Evolutionary conservation across 53 echinoderm and acorn worm species (phyloP).

Genomic region (Echinarachnius parma): DNA sequence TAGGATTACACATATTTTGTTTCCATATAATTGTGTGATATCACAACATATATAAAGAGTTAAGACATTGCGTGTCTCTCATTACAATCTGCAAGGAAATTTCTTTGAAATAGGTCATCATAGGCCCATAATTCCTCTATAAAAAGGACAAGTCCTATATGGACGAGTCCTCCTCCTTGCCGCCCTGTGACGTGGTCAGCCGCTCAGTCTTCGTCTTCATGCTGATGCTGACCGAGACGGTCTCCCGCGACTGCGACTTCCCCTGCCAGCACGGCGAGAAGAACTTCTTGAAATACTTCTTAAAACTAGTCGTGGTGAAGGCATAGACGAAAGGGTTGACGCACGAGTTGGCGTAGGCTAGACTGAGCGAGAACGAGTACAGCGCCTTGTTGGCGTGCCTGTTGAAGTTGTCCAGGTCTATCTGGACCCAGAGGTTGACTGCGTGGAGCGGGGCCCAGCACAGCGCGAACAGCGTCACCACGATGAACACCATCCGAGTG

Average conservation of each 20-base stretch:
- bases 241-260: conserved; percentile 4
- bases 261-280: conserved; percentile 47
- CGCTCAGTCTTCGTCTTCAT: conserved; percentile 84
- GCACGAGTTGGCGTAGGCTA: conserved; percentile 73
- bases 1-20: no score
- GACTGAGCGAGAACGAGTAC: conserved; percentile 28
- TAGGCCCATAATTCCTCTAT: no score
- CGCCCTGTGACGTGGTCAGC: conserved; percentile 49
- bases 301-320: conserved; percentile 75
- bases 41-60: no score
- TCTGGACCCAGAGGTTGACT: conserved; percentile 25
- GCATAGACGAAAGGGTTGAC: conserved; percentile 83
- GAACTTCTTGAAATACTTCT: conserved; percentile 75
- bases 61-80: no score
- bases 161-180: conserved; percentile 35
- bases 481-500: conserved; percentile 94
- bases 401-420: background rate
- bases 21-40: no score
- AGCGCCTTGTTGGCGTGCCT: background rate
- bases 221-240: conserved; percentile 64
- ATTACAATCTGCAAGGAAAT: no score
- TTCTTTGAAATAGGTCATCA: no score
- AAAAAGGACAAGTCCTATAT: no score
- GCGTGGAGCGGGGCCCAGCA: conserved; percentile 88
- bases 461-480: conserved; percentile 86